These are phyloP conservation scores for Dermochelys coriacea DNA, from an alignment of 2,797 vertebrate genomes.

Conservation along the genomic window DNA sequence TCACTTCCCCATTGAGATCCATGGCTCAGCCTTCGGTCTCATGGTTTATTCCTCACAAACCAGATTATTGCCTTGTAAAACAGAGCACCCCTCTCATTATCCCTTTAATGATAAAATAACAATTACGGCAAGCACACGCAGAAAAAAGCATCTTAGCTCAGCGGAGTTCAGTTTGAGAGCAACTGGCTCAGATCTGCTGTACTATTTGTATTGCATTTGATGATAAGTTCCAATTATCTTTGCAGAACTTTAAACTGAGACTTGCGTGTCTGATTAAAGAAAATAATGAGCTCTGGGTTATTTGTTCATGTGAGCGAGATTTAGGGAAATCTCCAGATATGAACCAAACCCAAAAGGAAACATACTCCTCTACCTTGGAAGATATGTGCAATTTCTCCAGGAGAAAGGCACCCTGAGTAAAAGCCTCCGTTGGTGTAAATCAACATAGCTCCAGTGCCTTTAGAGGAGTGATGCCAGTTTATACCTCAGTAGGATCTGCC, in stretches of 20 bases:
- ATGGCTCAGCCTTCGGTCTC: constrained; percentile 35
- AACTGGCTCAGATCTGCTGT: constrained; percentile 59
- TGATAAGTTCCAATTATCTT: constrained; percentile 64
- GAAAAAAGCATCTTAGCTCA: constrained; percentile 35
- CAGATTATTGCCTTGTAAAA: constrained; percentile 76
- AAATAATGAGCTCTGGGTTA: constrained; percentile 61
- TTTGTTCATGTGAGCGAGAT: constrained; percentile 36
- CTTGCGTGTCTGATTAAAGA: constrained; percentile 55
- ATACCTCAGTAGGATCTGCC: background rate
- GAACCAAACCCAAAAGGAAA: constrained; percentile 24
- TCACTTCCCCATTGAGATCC: constrained; percentile 59
- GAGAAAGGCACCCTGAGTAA: background rate
- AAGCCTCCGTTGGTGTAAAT: background rate
- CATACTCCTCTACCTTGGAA: background rate
- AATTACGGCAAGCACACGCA: constrained; percentile 5
- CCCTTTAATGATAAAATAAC: constrained; percentile 55
- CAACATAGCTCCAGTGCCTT: background rate
- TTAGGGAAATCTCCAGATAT: constrained; percentile 42
- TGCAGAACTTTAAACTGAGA: constrained; percentile 55
- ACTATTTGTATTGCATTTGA: constrained; percentile 60
- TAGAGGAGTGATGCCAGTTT: background rate
- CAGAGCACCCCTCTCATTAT: constrained; percentile 66
- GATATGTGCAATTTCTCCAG: background rate
- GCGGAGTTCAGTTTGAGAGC: constrained; percentile 55
- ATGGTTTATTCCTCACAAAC: constrained; percentile 70